Conservation (phyloP, 2,888 invertebrate species). For the Mactromeris polynyma region DNA sequence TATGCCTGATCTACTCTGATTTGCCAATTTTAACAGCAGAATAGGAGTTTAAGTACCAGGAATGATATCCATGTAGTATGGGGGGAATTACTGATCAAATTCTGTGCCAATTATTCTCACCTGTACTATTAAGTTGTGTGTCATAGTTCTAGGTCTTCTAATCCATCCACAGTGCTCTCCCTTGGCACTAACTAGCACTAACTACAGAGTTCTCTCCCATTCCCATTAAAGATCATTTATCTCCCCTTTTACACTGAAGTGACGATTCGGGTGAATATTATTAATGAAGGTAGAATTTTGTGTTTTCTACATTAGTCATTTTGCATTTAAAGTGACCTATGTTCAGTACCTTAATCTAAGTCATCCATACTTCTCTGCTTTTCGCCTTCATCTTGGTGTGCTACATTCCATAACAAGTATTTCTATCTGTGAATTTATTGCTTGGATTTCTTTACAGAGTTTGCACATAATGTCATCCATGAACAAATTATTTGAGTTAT, state of each 20-base stretch:
- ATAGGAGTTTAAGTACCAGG: constrained; percentile 2
- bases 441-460: too few species aligned
- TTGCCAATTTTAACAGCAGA: constrained; percentile 21
- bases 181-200: background rate
- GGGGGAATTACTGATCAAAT: background rate
- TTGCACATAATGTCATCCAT: too few species aligned
- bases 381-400: too few species aligned
- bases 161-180: background rate
- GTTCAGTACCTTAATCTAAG: too few species aligned
- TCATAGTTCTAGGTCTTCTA: background rate
- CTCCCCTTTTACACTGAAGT: background rate
- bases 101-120: constrained; percentile 15
- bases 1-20: background rate
- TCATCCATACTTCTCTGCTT: too few species aligned
- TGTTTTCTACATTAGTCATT: too few species aligned
- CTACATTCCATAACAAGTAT: too few species aligned
- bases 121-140: background rate
- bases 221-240: background rate
- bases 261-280: too few species aligned
- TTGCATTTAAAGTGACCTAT: too few species aligned
- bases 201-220: background rate
- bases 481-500: too few species aligned
- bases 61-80: background rate
- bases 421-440: too few species aligned
- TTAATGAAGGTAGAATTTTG: too few species aligned